Evolutionary conservation across 2,797 vertebrate species (phyloP).

Genomic region (Sebastes paucispinis): DNA sequence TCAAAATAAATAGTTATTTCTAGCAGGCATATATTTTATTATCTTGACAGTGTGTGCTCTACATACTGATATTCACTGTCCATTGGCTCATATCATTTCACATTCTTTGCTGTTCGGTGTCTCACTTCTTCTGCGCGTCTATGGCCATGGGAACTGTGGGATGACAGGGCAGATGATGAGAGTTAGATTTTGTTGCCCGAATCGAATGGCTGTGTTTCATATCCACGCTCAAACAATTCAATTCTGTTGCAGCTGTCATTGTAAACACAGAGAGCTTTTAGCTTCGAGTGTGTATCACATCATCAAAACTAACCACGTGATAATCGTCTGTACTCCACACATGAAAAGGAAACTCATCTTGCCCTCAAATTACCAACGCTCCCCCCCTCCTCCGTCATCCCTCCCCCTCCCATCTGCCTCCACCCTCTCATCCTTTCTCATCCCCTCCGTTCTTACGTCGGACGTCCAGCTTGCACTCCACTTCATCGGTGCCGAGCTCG

Average conservation of each 20-base stretch:
- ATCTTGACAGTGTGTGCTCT: constrained; percentile 28
- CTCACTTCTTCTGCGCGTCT: constrained; percentile 53
- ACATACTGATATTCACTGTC: constrained; percentile 27
- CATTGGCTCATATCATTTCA: constrained; percentile 49
- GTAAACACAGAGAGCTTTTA: not conserved
- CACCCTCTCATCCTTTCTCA: not conserved
- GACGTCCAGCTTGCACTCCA: constrained; percentile 90
- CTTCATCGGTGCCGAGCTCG: constrained; percentile 87
- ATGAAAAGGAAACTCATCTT: not conserved
- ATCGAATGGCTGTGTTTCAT: not conserved
- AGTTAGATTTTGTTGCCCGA: constrained; percentile 10
- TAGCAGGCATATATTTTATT: constrained; percentile 65
- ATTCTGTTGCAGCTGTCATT: not conserved
- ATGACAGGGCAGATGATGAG: constrained; percentile 22
- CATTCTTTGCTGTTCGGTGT: constrained; percentile 40
- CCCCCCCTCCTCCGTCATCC: not conserved
- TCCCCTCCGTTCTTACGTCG: constrained; percentile 78
- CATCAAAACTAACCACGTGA: not conserved
- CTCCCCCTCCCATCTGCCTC: not conserved
- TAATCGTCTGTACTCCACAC: not conserved
- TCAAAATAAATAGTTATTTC: constrained; percentile 24
- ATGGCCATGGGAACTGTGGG: constrained; percentile 45
- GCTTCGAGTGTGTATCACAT: not conserved
- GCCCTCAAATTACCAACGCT: not conserved
- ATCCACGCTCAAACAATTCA: not conserved